Evolutionary conservation across 2,888 invertebrate species (phyloP).

Genomic region (Macrophya alboannulata): DNA sequence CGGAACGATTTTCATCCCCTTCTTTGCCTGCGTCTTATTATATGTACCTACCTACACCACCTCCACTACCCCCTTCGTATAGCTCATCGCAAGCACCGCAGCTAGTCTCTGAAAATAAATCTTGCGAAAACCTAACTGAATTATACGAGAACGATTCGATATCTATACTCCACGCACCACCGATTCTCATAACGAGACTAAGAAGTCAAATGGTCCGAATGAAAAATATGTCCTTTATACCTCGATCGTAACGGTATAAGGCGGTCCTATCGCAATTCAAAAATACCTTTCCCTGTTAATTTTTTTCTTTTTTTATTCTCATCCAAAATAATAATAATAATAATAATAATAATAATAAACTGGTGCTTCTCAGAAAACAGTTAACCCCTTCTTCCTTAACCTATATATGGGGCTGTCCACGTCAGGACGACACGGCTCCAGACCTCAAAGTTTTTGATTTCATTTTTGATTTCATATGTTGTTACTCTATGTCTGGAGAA

Average conservation of each 20-base stretch:
- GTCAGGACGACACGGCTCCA: too few relatives aligned
- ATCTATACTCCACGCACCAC: not conserved
- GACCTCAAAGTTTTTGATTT: too few relatives aligned
- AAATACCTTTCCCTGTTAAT: not conserved
- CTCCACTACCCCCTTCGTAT: not conserved
- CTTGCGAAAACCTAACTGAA: slow-evolving; percentile 18
- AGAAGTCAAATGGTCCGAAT: slow-evolving; percentile 30
- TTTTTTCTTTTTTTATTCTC: not conserved
- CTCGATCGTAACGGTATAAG: not conserved
- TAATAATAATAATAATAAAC: too few relatives aligned
- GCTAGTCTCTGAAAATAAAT: not conserved
- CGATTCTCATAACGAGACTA: slow-evolving; percentile 31
- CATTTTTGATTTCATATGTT: too few relatives aligned
- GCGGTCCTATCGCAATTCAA: not conserved
- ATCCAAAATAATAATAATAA: too few relatives aligned
- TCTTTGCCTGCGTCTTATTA: not conserved
- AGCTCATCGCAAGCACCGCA: not conserved
- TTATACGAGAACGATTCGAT: slow-evolving; percentile 36
- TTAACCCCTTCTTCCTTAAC: too few relatives aligned
- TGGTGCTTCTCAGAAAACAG: too few relatives aligned
- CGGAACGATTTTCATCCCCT: slow-evolving; percentile 39
- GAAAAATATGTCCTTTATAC: slow-evolving; percentile 24
- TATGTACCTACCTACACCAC: not conserved
- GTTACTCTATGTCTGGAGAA: too few relatives aligned
- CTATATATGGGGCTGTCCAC: too few relatives aligned